phyloP scores from a whole-genome alignment of 64 coral and sea anemone genomes.

The Montipora foliosa region DNA sequence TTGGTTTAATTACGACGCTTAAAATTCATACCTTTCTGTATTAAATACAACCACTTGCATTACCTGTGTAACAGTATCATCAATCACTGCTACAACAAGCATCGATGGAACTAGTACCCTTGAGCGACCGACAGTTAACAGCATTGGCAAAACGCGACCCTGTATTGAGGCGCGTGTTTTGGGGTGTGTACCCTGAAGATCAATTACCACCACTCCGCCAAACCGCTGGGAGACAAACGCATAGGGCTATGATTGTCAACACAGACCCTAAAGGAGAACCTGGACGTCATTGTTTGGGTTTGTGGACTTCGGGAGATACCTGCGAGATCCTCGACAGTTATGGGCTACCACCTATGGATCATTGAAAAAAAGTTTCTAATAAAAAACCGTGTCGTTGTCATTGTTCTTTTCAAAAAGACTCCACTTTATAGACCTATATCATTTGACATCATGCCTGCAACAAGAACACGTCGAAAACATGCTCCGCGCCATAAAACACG shows the following conservation, averaged over 20 bases:
- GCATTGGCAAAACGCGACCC: no score
- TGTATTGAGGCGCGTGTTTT: not conserved
- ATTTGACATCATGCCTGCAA: no score
- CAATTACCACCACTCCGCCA: not conserved
- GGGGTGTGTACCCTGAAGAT: not conserved
- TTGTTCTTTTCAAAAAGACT: no score
- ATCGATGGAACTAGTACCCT: no score
- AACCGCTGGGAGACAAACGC: no score
- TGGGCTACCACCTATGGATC: not conserved
- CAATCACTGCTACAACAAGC: not conserved
- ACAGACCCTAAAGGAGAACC: slow-evolving; percentile 10
- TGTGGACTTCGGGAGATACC: not conserved
- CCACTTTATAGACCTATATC: no score
- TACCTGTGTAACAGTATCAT: not conserved
- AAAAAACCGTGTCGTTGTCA: no score
- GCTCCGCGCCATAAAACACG: not conserved
- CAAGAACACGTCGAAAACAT: not conserved
- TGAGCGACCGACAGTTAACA: no score
- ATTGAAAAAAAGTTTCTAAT: no score
- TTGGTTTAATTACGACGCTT: not conserved
- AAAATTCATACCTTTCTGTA: no score
- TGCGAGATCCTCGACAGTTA: slow-evolving; percentile 69
- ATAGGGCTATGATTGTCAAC: slow-evolving; percentile 22
- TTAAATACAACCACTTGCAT: no score
- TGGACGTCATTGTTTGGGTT: slow-evolving; percentile 1